Evolutionary conservation across 2,113 vertebrate genomes (phyloP).

Genomic region (Verasper variegatus): DNA sequence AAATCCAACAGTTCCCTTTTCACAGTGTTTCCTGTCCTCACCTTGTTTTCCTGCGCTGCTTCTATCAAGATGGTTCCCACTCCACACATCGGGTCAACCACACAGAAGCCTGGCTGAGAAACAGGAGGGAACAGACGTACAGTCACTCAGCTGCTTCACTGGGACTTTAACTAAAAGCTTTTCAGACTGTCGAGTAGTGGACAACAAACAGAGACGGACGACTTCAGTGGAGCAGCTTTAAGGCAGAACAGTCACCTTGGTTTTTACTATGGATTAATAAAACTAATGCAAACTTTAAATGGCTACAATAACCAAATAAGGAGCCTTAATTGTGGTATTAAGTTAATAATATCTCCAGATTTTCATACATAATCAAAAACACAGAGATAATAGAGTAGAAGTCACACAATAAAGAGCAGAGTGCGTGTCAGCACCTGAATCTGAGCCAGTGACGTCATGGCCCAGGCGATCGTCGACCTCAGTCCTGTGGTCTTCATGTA

Average conservation of each 20-base stretch:
- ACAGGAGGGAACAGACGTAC: background rate
- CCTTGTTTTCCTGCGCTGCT: conserved; percentile 90
- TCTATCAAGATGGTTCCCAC: conserved; percentile 91
- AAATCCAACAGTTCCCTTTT: too few relatives aligned
- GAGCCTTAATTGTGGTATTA: too few relatives aligned
- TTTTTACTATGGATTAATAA: too few relatives aligned
- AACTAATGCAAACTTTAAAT: too few relatives aligned
- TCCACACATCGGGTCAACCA: conserved; percentile 96
- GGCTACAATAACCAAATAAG: too few relatives aligned
- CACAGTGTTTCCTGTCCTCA: conserved; percentile 46
- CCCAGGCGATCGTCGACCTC: conserved; percentile 92
- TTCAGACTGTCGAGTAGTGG: too few relatives aligned
- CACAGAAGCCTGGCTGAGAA: conserved; percentile 82
- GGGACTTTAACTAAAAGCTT: background rate
- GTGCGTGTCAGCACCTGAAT: conserved; percentile 80
- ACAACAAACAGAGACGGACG: background rate
- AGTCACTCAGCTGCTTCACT: background rate
- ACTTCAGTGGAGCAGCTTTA: background rate
- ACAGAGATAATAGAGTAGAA: too few relatives aligned
- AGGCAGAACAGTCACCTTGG: too few relatives aligned
- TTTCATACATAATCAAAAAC: background rate
- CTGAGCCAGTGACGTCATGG: conserved; percentile 89
- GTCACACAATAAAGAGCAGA: background rate
- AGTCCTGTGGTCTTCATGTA: conserved; percentile 90
- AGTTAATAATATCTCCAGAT: too few relatives aligned